Conservation (phyloP, 2,888 invertebrate species). For the Perizoma flavofasciatum region DNA sequence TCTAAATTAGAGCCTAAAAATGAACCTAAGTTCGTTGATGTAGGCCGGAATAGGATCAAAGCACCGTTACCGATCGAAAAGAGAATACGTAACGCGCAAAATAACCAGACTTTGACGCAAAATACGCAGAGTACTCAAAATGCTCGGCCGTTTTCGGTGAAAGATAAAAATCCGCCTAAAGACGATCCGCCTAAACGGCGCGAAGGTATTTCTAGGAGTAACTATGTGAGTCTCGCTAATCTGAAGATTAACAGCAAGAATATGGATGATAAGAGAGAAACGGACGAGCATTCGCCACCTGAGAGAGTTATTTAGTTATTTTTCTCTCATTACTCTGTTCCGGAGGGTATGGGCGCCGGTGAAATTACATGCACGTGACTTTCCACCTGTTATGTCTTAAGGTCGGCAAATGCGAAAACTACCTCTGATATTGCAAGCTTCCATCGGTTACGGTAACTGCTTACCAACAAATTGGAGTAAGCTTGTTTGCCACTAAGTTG, state of each 20-base stretch:
- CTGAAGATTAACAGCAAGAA: slow-evolving; percentile 70
- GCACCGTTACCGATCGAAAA: slow-evolving; percentile 44
- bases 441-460: no score
- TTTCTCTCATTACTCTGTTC: no score
- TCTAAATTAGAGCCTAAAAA: slow-evolving; percentile 48
- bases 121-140: slow-evolving; percentile 1
- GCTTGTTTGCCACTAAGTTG: no score
- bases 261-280: slow-evolving; percentile 44
- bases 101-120: not conserved
- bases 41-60: slow-evolving; percentile 63
- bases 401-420: no score
- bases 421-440: no score
- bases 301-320: slow-evolving; percentile 59
- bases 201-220: slow-evolving; percentile 71
- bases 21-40: slow-evolving; percentile 57
- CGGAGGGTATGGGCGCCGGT: no score
- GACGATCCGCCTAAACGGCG: slow-evolving; percentile 49
- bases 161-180: slow-evolving; percentile 1
- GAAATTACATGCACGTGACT: no score
- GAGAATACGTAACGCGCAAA: slow-evolving; percentile 29
- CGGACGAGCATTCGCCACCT: slow-evolving; percentile 46
- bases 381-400: no score
- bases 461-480: no score
- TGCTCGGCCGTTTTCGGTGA: slow-evolving; percentile 2
- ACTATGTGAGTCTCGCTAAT: slow-evolving; percentile 78